Conservation (phyloP, 2,113 vertebrate species). For the Amphiprion ocellaris region DNA sequence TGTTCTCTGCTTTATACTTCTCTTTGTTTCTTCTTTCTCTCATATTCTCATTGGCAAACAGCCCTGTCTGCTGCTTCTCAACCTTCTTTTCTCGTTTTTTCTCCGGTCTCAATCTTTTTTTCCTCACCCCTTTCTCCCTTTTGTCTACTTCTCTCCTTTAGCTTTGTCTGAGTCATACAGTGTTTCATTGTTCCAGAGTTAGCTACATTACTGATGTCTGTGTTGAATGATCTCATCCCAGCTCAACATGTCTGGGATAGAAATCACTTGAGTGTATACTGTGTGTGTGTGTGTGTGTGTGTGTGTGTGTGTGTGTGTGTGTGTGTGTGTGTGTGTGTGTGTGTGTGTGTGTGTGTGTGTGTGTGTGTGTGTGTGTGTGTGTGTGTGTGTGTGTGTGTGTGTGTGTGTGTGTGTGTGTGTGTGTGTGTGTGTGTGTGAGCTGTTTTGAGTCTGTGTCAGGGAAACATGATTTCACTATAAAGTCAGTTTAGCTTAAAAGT, state of each 20-base stretch:
- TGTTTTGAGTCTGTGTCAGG: conserved; percentile 19
- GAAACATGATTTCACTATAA: not conserved
- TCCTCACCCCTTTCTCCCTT: not conserved
- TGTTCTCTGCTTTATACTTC: not conserved
- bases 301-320: too few species aligned
- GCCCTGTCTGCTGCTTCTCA: not conserved
- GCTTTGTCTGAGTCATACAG: conserved; percentile 26
- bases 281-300: conserved; percentile 21
- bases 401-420: too few species aligned
- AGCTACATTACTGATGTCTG: conserved; percentile 54
- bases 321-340: too few species aligned
- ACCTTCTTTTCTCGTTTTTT: not conserved
- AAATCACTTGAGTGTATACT: conserved; percentile 14
- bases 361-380: too few species aligned
- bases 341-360: too few species aligned
- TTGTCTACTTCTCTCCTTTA: conserved; percentile 5
- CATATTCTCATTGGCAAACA: conserved; percentile 8
- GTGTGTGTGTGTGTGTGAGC: not conserved
- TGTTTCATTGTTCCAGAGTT: conserved; percentile 45
- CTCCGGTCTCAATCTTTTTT: not conserved
- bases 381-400: not conserved
- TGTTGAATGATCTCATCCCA: conserved; percentile 57
- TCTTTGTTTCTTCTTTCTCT: not conserved
- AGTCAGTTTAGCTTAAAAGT: not conserved
- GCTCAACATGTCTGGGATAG: conserved; percentile 53